phyloP scores from a whole-genome alignment of 2,797 vertebrate species.

The Squalus acanthias region DNA sequence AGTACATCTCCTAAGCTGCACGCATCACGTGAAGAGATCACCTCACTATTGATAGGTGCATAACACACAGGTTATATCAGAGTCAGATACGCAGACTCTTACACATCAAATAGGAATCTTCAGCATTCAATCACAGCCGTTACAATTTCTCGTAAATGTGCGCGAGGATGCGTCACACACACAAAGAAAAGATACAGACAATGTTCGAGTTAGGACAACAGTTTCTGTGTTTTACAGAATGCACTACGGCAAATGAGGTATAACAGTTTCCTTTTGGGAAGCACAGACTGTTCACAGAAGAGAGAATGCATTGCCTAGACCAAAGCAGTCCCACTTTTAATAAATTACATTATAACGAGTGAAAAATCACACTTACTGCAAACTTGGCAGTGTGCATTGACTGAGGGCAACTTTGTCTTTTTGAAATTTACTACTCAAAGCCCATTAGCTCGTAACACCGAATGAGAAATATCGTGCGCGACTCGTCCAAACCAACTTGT shows the following conservation, averaged over 20 bases:
- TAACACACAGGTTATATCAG: background rate
- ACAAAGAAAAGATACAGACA: background rate
- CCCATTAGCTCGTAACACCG: background rate
- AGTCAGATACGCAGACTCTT: background rate
- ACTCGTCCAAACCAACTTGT: background rate
- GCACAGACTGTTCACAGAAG: background rate
- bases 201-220: background rate
- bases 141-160: background rate
- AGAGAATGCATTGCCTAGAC: background rate
- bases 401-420: background rate
- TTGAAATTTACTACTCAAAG: background rate
- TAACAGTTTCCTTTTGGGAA: constrained; percentile 16
- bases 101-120: background rate
- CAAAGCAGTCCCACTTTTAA: background rate
- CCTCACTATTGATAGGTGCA: background rate
- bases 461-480: background rate
- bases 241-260: background rate
- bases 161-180: background rate
- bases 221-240: background rate
- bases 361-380: no score
- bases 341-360: background rate
- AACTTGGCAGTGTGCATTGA: background rate
- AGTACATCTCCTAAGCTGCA: background rate
- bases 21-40: background rate
- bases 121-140: background rate